Percentiles rank a stretch among this genome's conserved stretches.
Evolutionary conservation across 2,888 invertebrate genomes (phyloP).

Genomic region (Odontocolon sp.): DNA sequence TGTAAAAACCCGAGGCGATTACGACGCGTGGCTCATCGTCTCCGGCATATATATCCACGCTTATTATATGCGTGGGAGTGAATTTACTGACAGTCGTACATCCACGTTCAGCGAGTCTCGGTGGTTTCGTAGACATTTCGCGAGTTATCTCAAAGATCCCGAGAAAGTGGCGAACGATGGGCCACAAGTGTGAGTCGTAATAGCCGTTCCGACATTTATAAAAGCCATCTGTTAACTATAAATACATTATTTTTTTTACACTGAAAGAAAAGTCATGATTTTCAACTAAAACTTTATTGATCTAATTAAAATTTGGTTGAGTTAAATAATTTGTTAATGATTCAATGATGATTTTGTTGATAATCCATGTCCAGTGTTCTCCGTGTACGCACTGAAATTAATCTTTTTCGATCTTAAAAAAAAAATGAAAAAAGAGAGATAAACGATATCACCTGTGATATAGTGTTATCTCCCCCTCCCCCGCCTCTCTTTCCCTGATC

Average conservation of each 20-base stretch:
- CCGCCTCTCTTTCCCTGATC: neutral
- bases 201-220: constrained; percentile 19
- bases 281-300: too few species aligned
- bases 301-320: too few species aligned
- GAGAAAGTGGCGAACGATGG: neutral
- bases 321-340: too few species aligned
- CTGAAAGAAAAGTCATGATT: too few species aligned
- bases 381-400: too few species aligned
- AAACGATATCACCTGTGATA: constrained; percentile 5
- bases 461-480: neutral
- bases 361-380: too few species aligned
- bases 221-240: too few species aligned
- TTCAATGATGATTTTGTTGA: too few species aligned
- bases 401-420: too few species aligned
- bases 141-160: constrained; percentile 22
- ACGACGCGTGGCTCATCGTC: constrained; percentile 51
- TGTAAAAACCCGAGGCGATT: constrained; percentile 73
- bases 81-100: constrained; percentile 75
- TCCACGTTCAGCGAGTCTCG: constrained; percentile 61
- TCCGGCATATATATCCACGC: constrained; percentile 31
- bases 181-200: constrained; percentile 18
- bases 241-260: too few species aligned
- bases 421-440: too few species aligned
- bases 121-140: constrained; percentile 48
- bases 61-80: constrained; percentile 74